Conservation (phyloP, 2,888 invertebrate genomes). For the Mythimna loreyi region DNA sequence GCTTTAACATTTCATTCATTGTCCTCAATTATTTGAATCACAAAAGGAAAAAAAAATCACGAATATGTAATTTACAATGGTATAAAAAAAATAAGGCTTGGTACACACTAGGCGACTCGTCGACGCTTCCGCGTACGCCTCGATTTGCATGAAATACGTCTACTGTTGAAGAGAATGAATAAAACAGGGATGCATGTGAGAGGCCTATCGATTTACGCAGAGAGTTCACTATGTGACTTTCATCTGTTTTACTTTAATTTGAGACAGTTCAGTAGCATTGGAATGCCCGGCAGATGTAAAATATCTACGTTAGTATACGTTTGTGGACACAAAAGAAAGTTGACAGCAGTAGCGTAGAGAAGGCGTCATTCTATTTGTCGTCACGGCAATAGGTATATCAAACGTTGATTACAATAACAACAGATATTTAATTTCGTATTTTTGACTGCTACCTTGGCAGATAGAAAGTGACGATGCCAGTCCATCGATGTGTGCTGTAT, state of each 20-base stretch:
- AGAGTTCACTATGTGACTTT: background rate
- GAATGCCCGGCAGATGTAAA: too few species aligned
- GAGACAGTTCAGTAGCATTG: background rate
- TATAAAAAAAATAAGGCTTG: conserved; percentile 41
- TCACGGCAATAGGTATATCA: too few species aligned
- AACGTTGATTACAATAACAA: too few species aligned
- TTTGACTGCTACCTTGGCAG: too few species aligned
- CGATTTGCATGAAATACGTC: conserved; percentile 55
- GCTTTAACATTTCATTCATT: conserved; percentile 51
- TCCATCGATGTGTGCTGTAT: too few species aligned
- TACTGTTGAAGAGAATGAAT: conserved; percentile 42
- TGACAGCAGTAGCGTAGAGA: too few species aligned
- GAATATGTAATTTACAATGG: conserved; percentile 50
- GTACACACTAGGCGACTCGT: conserved; percentile 24
- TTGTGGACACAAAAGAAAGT: too few species aligned
- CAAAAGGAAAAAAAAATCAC: conserved; percentile 53
- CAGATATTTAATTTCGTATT: too few species aligned
- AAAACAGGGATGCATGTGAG: conserved; percentile 44
- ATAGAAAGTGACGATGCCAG: too few species aligned
- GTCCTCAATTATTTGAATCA: conserved; percentile 57
- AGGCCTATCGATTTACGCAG: conserved; percentile 31
- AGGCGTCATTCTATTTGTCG: too few species aligned
- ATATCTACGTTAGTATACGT: too few species aligned
- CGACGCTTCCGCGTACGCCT: conserved; percentile 10
- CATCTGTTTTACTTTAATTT: conserved; percentile 16